A percentile compares a stretch with the other conserved stretches of the same genome.
Conservation (phyloP, 92 coral and sea anemone species). For the Virgularia gustaviana region DNA sequence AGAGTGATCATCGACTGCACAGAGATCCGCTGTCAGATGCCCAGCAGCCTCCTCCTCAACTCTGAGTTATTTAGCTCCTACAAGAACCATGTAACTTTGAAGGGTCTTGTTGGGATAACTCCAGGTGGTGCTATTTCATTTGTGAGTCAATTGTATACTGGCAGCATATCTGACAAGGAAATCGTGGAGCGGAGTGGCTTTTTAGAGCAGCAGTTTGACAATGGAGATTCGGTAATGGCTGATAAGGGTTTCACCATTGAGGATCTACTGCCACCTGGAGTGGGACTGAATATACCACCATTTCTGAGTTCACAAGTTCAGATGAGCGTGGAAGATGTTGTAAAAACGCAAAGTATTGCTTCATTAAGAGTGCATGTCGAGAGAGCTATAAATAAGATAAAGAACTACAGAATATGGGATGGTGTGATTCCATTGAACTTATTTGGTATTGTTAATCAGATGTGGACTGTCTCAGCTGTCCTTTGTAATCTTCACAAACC, state of each 20-base stretch:
- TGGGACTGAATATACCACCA: slow-evolving; percentile 58
- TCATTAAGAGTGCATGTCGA: slow-evolving; percentile 16
- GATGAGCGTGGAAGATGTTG: slow-evolving; percentile 62
- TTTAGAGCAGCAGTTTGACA: slow-evolving; percentile 43
- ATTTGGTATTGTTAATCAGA: slow-evolving; percentile 29
- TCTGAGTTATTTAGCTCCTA: slow-evolving; percentile 53
- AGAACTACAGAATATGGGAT: slow-evolving; percentile 18
- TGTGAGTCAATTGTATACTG: slow-evolving; percentile 57
- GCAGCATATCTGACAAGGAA: slow-evolving; percentile 58
- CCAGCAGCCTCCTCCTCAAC: slow-evolving; percentile 58
- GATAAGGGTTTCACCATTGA: slow-evolving; percentile 61
- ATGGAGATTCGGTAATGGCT: slow-evolving; percentile 63
- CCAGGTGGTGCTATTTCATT: slow-evolving; percentile 57
- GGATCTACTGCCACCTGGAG: slow-evolving; percentile 56
- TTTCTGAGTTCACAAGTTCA: slow-evolving; percentile 52
- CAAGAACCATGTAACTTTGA: slow-evolving; percentile 57
- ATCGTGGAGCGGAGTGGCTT: slow-evolving; percentile 52
- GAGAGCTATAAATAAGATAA: slow-evolving; percentile 20
- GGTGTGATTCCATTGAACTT: slow-evolving; percentile 2
- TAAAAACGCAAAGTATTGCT: slow-evolving; percentile 57
- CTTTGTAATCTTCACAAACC: slow-evolving; percentile 18
- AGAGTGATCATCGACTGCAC: slow-evolving; percentile 63
- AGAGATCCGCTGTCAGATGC: slow-evolving; percentile 65
- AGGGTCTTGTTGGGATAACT: slow-evolving; percentile 49
- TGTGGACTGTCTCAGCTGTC: slow-evolving; percentile 27